Evolutionary conservation across 1,140 invertebrate genomes (phyloP), one percentile per base, ranked within the genome.

Genomic region (Papilio helenus): DNA sequence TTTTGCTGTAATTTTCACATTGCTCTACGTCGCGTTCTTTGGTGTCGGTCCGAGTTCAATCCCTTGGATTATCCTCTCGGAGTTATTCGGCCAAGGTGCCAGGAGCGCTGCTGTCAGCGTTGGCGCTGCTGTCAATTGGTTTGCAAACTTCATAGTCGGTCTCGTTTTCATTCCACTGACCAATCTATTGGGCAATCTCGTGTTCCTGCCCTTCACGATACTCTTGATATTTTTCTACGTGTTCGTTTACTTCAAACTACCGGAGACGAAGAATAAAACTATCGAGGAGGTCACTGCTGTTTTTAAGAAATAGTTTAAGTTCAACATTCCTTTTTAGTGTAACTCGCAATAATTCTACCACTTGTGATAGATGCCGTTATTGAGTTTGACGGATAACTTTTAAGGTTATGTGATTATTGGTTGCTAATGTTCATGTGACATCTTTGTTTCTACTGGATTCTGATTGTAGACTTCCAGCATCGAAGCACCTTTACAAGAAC

Each of bases 191-290:
- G 97, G 97, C 84, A 97, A 98, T 92, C 99, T 99, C 93, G 98
- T 98, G 84, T 99, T 99, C 96, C 96, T 99, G 91, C 98, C 98
- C 80, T 99, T 99, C 95, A 98, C 98, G 92, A 97, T 97, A 84
- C 97, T 99, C 89, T 96, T 99, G 88, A 97, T 98, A 51, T 95
- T 99, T 88, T 99, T 99, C 95, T 99, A 98, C 97, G 96, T 98
- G 87, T 99, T 99, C 95, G 99, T 98, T n/a, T 99, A 99, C 94
- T 98, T 98, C 93, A 98, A 98, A 95, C 97, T 99, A 83, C 99
- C 99, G 79, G 99, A 99, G 96, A 99, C 99, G 76, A 99, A 99
- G 95, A 99, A 99, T 93, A 99, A 98, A 95, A 99, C 98, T 65
- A 99, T 99, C 92, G 98, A 99, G 95, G 99, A 99, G 94, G 99